Conservation (phyloP, 1,140 invertebrate genomes). For the Pseudomyrmex cubaensis region DNA sequence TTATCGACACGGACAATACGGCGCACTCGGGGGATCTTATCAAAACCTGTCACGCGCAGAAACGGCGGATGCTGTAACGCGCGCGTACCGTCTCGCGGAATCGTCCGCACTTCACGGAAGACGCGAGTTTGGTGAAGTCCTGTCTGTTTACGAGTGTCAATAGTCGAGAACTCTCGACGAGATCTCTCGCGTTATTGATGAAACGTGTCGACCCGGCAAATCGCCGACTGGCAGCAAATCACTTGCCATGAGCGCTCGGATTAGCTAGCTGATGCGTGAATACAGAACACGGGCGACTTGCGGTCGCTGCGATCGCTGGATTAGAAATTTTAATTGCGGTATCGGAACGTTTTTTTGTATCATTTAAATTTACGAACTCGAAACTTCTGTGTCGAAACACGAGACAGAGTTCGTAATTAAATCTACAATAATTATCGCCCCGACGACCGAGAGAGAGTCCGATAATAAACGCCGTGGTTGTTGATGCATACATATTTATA, state of each 20-base stretch:
- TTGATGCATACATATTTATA: slow-evolving; percentile 71
- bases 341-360: too few species aligned
- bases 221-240: not conserved
- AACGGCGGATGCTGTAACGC: slow-evolving; percentile 30
- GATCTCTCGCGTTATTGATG: slow-evolving; percentile 11
- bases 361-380: not conserved
- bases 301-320: too few species aligned
- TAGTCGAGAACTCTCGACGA: slow-evolving; percentile 61
- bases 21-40: slow-evolving; percentile 52
- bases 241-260: not conserved
- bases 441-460: not conserved
- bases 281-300: not conserved
- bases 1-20: slow-evolving; percentile 63
- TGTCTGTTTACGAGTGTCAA: slow-evolving; percentile 66
- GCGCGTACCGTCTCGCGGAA: slow-evolving; percentile 56
- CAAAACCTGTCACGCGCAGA: slow-evolving; percentile 55
- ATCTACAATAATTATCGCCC: slow-evolving; percentile 5
- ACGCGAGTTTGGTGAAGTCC: slow-evolving; percentile 61
- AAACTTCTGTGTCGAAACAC: not conserved
- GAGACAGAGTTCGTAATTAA: slow-evolving; percentile 64
- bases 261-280: not conserved
- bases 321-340: slow-evolving; percentile 5
- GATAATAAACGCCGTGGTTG: slow-evolving; percentile 59
- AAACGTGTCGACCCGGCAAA: not conserved
- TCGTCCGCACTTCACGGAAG: slow-evolving; percentile 40